Evolutionary conservation across 2,113 vertebrate genomes (phyloP).

Genomic region (Hyaena hyaena): DNA sequence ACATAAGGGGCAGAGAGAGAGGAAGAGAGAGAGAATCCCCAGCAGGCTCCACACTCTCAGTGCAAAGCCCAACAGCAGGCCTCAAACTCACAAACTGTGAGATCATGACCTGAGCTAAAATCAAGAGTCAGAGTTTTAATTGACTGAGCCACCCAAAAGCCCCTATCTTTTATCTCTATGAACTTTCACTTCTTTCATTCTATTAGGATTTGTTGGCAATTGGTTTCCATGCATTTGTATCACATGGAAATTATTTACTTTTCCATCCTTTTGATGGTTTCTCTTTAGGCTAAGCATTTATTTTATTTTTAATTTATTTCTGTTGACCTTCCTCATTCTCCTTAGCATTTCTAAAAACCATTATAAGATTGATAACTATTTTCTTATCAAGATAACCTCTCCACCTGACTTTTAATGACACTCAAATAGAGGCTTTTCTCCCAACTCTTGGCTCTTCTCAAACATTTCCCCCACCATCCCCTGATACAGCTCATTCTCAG

Average conservation of each 20-base stretch:
- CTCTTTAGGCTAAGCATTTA: background rate
- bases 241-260: background rate
- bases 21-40: no score
- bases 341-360: background rate
- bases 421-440: background rate
- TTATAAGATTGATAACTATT: background rate
- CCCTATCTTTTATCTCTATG: background rate
- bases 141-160: no score
- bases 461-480: background rate
- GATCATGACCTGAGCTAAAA: no score
- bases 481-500: background rate
- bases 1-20: no score
- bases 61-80: no score
- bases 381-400: background rate
- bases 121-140: no score
- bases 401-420: background rate
- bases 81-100: no score
- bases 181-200: background rate
- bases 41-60: no score
- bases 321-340: background rate
- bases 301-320: background rate
- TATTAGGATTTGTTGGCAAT: background rate
- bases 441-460: background rate
- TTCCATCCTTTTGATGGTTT: background rate
- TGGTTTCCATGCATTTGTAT: background rate